phyloP scores from a whole-genome alignment of 2,113 vertebrate genomes.

The Cinclus mexicanus region DNA sequence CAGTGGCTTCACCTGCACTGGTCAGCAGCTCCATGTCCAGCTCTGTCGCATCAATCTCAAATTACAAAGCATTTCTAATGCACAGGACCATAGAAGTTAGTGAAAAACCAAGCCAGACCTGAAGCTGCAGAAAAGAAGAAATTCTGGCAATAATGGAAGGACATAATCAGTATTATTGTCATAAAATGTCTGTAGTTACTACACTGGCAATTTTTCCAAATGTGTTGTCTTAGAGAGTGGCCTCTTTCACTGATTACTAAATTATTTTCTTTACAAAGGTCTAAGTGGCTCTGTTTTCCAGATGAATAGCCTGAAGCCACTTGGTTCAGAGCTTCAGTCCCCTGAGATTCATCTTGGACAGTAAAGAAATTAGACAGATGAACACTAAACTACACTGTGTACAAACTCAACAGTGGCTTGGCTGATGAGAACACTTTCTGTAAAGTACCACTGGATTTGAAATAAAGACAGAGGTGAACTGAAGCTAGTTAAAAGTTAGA shows the following conservation, averaged over 20 bases:
- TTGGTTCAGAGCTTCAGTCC: neutral
- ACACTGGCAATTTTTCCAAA: neutral
- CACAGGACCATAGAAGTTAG: neutral
- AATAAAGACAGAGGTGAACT: neutral
- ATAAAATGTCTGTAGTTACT: neutral
- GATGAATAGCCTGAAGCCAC: neutral
- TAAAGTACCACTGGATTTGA: neutral
- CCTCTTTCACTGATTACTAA: neutral
- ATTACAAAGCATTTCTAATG: neutral
- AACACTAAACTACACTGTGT: neutral
- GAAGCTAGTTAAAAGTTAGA: neutral
- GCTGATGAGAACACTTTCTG: neutral
- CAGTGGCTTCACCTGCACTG: neutral
- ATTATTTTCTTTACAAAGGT: slow-evolving; percentile 17
- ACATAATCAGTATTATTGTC: neutral
- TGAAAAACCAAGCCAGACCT: neutral
- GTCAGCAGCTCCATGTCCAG: neutral
- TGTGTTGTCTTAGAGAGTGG: neutral
- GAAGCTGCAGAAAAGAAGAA: neutral
- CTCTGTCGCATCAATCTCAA: neutral
- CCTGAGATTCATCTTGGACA: neutral
- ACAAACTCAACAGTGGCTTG: neutral
- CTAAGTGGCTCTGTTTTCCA: slow-evolving; percentile 12
- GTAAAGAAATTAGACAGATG: neutral
- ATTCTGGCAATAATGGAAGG: neutral